Evolutionary conservation across 1,140 invertebrate species (phyloP).

Genomic region (Lordiphosa clarofinis): DNA sequence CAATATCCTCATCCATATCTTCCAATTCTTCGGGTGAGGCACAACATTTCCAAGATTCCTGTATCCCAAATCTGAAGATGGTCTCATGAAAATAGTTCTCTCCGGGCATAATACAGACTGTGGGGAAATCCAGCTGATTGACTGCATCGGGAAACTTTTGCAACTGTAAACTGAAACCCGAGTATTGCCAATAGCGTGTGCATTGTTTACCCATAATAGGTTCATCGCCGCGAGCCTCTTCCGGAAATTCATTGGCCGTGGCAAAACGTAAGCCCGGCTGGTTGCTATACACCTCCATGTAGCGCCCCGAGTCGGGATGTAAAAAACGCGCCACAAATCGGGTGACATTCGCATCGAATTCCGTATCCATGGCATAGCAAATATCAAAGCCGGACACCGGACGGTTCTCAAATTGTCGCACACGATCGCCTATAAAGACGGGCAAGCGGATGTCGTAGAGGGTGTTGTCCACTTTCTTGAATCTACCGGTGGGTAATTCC

Average conservation of each 20-base stretch:
- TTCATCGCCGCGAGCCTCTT: constrained; percentile 62
- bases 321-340: constrained; percentile 45
- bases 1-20: constrained; percentile 18
- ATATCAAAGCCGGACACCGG: constrained; percentile 85
- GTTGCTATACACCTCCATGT: constrained; percentile 88
- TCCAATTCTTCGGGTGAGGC: constrained; percentile 27
- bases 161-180: constrained; percentile 92
- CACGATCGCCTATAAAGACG: constrained; percentile 80
- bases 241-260: constrained; percentile 87
- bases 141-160: constrained; percentile 95
- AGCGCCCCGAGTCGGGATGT: constrained; percentile 82
- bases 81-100: constrained; percentile 84
- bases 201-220: constrained; percentile 86
- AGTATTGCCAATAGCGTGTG: constrained; percentile 86
- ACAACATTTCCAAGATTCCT: constrained; percentile 79
- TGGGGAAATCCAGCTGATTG: constrained; percentile 83
- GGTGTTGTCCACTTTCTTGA: constrained; percentile 83
- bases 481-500: constrained; percentile 88
- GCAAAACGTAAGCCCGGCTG: constrained; percentile 95
- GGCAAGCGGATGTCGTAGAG: constrained; percentile 86
- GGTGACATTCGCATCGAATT: constrained; percentile 33
- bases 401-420: constrained; percentile 73
- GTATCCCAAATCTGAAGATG: constrained; percentile 81
- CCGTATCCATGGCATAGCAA: constrained; percentile 84
- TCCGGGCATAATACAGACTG: constrained; percentile 83